Evolutionary conservation across 23 tunicate species (phyloP), one percentile per base, ranked within the genome.

Genomic region (Diplosoma virens): DNA sequence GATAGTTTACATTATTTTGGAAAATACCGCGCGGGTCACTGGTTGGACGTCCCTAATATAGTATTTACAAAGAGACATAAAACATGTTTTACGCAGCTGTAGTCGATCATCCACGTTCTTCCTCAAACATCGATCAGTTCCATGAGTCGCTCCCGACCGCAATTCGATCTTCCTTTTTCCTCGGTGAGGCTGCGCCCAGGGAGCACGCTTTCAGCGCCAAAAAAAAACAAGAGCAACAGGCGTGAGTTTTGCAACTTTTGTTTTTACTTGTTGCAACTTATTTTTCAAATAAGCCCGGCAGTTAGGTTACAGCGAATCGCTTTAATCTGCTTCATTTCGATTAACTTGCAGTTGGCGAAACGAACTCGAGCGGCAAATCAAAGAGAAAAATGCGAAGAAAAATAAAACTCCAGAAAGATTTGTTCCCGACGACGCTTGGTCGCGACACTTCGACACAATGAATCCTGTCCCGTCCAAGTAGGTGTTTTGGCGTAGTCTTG

Each of bases 371-470:
- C 58, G 81, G 29, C 97, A 92, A 68, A 52, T 89, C 9, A 59
- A 79, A 24, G 92, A 79, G 71, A 77, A 85, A 33, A 33, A 67
- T 17, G 81, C 81, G 59, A 59, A 32, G 23, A 59, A 76, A 45
- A 58, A 73, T 37, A 45, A 66, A 37, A 55, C 30, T 9, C 25
- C 71, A 0, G 14, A 27, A 30, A 2, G n/a, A 52, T 22, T 48
- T 17, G 18, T 27, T 17, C 24, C 32, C 2, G 88, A 83, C 23
- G 79, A 65, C 0, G 47, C 33, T 25, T 92, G 97, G 97, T 35
- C 84, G 3, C 34, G 78, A 67, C 97, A 92, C 59, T 92, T 92
- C 61, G 97, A 92, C 7, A 92, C 97, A 16, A 79, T 92, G 91
- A 30, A 61, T 7, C 96, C 96, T 16, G 69, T 61, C 3, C 18